Conservation (phyloP, 2,113 vertebrate species). For the cattle (Bos taurus) region ARS-UCD2.0 NC_037351.1:3706001-3706500, state of each 20-base stretch:
- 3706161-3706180: background rate
- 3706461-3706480: background rate
- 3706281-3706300: background rate
- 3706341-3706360: background rate
- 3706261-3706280: background rate
- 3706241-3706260: background rate
- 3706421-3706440: background rate
- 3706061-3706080: background rate
- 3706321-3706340: background rate
- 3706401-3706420: background rate
- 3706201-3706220: background rate
- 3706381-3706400: background rate
- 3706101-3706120: background rate
- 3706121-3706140: background rate
- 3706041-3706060: background rate
- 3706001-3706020: background rate
- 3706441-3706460: constrained; percentile 4
- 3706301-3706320: background rate
- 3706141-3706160: background rate
- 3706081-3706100: background rate
- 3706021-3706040: background rate
- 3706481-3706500: background rate
- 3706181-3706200: background rate
- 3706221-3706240: background rate
- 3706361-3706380: background rate